A percentile compares a stretch with the other conserved stretches of the same genome.
phyloP scores from a whole-genome alignment of 2,797 vertebrate species.

The Myiothlypis coronata region DNA sequence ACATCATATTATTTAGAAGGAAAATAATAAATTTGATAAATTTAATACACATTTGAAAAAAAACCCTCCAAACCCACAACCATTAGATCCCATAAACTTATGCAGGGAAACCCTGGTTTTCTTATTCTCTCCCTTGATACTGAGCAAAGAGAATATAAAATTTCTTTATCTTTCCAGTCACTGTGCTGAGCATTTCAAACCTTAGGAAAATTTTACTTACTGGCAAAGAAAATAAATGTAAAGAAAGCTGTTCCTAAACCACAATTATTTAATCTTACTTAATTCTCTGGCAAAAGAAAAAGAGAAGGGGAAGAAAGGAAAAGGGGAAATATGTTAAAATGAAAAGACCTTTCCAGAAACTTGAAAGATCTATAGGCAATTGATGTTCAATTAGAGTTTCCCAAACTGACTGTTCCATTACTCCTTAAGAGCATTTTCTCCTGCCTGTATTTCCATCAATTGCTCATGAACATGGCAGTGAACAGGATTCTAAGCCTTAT shows the following conservation, averaged over 20 bases:
- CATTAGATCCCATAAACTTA: background rate
- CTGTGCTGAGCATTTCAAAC: background rate
- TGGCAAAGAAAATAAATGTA: background rate
- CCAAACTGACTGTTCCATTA: background rate
- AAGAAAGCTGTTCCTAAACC: background rate
- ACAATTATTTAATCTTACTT: background rate
- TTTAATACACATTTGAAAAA: background rate
- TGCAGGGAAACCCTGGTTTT: background rate
- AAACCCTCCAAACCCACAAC: fast-evolving
- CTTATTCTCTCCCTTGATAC: background rate
- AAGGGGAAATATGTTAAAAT: background rate
- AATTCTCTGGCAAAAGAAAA: background rate
- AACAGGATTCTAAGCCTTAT: background rate
- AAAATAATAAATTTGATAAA: background rate
- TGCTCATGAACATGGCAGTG: background rate
- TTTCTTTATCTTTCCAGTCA: background rate
- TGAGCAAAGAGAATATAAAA: background rate
- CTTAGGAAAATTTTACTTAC: background rate
- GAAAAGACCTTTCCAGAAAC: background rate
- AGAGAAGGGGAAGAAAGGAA: background rate
- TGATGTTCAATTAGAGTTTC: background rate
- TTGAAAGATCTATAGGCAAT: background rate
- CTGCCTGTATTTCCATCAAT: background rate
- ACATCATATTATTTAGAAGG: background rate
- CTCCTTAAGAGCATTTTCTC: background rate